Base-by-base conservation (phyloP, 1,140 invertebrate species). In the Charaxes varanes region DNA sequence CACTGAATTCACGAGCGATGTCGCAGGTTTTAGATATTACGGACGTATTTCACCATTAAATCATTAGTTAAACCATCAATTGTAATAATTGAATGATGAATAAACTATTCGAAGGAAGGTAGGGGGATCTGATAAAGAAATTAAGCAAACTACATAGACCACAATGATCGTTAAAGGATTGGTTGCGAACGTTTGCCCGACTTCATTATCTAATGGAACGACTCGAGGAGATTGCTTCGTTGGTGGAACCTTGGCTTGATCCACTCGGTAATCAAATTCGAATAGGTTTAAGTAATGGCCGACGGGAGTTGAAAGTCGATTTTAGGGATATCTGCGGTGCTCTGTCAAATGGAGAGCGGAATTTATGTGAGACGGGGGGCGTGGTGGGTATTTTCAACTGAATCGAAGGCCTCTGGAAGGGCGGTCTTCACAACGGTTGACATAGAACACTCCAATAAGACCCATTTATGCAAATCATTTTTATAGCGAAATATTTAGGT, bases 141-240 rank as follows among this genome's bases (percentile, higher is more conserved):
- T 19, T 31, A 41, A 10, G 10, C 3, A 12, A 41, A 41, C 17
- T 33, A n/a, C n/a, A n/a, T n/a, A 33, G 19, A 31, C 22, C 37
- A 14, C 27, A 15, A 31, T 8, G 14, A 4, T 41, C 15, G 21
- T 17, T 32, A 41, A 33, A 8, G 14, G 33, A 23, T 51, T 37
- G 35, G 34, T 32, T 35, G 19, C 18, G 50, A 53, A 46, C 31
- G 43, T 41, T 50, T 26, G 32, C 32, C n/a, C 41, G 23, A 44
- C 53, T 42, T 53, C 35, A 49, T 63, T 60, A 56, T 40, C 35
- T 49, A 49, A 56, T 54, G 51, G 51, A 51, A 58, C 60, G 53
- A 56, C 58, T 57, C 43, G 35, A 34, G 53, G 41, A 65, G 62
- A 69, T 62, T 62, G 50, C 47, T 30, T 28, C 37, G 28, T 26